Evolutionary conservation across 2,113 vertebrate genomes (phyloP), one percentile per base, ranked within the genome.

Genomic region (Tonatia bakeri): DNA sequence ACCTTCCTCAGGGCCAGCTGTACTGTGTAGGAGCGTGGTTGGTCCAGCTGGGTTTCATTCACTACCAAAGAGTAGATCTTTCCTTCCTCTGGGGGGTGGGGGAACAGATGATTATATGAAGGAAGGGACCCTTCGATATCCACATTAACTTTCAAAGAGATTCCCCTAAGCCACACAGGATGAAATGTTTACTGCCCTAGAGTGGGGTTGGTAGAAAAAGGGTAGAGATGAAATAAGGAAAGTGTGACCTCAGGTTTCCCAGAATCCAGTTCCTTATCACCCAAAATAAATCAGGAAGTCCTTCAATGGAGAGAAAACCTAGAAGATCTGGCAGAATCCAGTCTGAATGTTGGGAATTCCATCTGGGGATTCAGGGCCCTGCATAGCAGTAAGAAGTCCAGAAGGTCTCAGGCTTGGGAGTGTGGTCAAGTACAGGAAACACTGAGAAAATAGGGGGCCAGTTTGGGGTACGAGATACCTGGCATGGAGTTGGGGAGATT

Each of bases 21-120:
- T 10, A 98, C 97, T 0, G 98, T 98, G 96, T 98, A 98, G 95
- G 97, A 97, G 17, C 94, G 97, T 0, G 98, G 97, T 88, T 97
- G 97, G 77, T 98, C 98, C 79, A 98, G 94, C 72, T 98, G 98
- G 0, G 97, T 98, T 92, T 98, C 98, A 59, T 98, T 98, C 94
- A 98, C 97, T 5, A 97, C 96, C 96, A 98, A n/a, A 28, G 97
- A 97, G 95, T 98, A 98, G 89, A 98, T 97, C 88, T 98, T 98
- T 10, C 98, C 98, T 90, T 98, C 97, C 79, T 98, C 98, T 98
- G 97, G 13, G 43, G 10, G 31, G 45, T 14, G 56, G 36, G 19
- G 38, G 45, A 64, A 26, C 50, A 91, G 59, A 69, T 20, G 65
- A 52, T 84, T 95, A 89, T 16, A 14, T 3, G 4, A 24, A 26